These are phyloP conservation scores for Drosophila yakuba DNA, from an alignment of 1,140 invertebrate genomes.

Conservation along the genomic window DNA sequence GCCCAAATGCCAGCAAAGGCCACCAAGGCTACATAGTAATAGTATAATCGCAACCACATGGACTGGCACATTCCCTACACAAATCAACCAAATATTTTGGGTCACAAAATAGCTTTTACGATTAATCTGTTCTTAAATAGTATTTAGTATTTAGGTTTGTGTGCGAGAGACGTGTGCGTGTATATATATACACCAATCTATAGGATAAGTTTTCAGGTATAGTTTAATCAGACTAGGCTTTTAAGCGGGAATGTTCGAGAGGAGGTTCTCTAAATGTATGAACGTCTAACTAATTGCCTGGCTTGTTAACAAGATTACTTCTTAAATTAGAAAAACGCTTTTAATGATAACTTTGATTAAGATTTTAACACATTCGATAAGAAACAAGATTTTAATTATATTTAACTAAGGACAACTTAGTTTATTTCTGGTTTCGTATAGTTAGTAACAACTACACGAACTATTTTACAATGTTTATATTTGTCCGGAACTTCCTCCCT, in stretches of 20 bases:
- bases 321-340: too few species aligned
- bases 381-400: neutral
- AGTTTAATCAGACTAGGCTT: slow-evolving; percentile 20
- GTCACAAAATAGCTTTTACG: slow-evolving; percentile 55
- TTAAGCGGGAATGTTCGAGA: neutral
- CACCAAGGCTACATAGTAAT: slow-evolving; percentile 52
- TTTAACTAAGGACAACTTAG: neutral
- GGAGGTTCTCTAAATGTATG: neutral
- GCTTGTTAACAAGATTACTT: too few species aligned
- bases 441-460: too few species aligned
- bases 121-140: slow-evolving; percentile 33
- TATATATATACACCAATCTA: neutral
- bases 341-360: neutral
- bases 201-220: slow-evolving; percentile 41
- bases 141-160: slow-evolving; percentile 12
- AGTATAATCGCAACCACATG: neutral
- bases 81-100: slow-evolving; percentile 17
- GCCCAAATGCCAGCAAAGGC: slow-evolving; percentile 67
- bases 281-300: too few species aligned
- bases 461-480: neutral
- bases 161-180: slow-evolving; percentile 8
- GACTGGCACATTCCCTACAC: slow-evolving; percentile 50
- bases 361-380: neutral
- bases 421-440: neutral
- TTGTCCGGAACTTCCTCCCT: neutral